These are phyloP conservation scores for Eubucco bourcierii DNA, from an alignment of 2,113 vertebrate genomes.

Conservation along the genomic window DNA sequence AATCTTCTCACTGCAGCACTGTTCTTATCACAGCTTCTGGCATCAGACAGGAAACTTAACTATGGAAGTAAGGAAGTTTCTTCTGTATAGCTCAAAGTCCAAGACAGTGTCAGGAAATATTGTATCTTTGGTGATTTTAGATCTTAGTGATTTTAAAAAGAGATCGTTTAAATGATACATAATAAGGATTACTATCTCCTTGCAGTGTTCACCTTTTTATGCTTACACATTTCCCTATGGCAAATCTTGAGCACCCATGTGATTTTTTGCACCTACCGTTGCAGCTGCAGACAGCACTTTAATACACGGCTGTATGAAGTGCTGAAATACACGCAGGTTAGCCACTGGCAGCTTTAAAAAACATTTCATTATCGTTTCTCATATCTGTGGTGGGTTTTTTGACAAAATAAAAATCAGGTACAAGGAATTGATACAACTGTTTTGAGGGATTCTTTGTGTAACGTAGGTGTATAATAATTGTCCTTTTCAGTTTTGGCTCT, in stretches of 20 bases:
- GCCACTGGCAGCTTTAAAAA: not conserved
- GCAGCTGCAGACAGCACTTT: not conserved
- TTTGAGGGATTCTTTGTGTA: not conserved
- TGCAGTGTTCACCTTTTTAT: not conserved
- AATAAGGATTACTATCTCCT: not conserved
- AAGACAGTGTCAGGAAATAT: conserved; percentile 68
- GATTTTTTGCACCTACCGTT: not conserved
- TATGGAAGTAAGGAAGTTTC: conserved; percentile 78
- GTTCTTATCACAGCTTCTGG: conserved; percentile 75
- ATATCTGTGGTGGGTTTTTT: not conserved
- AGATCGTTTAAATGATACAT: conserved; percentile 31
- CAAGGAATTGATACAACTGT: not conserved
- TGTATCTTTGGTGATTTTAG: conserved; percentile 58
- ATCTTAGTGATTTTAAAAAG: conserved; percentile 47
- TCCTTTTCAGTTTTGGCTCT: conserved; percentile 12
- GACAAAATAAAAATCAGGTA: not conserved
- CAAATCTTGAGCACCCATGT: conserved; percentile 10
- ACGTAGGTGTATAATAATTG: not conserved
- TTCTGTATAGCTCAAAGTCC: conserved; percentile 66
- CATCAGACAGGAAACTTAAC: conserved; percentile 76
- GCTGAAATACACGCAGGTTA: not conserved
- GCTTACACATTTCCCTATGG: not conserved
- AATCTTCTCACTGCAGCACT: conserved; percentile 78
- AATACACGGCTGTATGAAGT: not conserved
- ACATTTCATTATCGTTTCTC: not conserved